A percentile compares a stretch with the other conserved stretches of the same genome.
phyloP scores from a whole-genome alignment of 2,797 vertebrate species.

The Sparidentex hasta region DNA sequence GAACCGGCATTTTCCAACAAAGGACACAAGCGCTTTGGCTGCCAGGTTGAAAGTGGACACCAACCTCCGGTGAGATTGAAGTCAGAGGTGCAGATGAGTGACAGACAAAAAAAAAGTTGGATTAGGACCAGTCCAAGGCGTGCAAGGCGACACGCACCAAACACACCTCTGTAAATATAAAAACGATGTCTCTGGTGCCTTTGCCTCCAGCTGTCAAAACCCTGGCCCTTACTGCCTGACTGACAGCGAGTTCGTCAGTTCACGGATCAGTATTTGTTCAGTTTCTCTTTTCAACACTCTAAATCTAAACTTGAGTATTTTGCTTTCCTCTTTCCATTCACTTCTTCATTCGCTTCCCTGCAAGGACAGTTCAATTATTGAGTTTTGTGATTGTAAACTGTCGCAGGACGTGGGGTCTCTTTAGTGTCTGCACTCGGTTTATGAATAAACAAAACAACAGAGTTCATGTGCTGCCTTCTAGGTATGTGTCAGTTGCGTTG shows the following conservation, averaged over 20 bases:
- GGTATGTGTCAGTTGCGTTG: background rate
- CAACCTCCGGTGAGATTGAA: background rate
- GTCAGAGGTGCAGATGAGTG: background rate
- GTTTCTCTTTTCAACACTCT: slow-evolving; percentile 4
- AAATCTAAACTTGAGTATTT: background rate
- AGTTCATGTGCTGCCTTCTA: background rate
- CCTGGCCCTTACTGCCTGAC: background rate
- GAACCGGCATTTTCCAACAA: background rate
- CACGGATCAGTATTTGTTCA: background rate
- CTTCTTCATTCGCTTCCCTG: too few species aligned
- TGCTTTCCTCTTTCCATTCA: background rate
- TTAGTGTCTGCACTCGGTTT: background rate
- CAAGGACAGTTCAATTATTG: slow-evolving; percentile 18
- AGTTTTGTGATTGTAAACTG: background rate
- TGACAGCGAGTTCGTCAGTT: too few species aligned
- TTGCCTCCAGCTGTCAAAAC: slow-evolving; percentile 11
- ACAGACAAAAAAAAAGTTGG: slow-evolving; percentile 10
- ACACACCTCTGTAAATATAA: slow-evolving; percentile 23
- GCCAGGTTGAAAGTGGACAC: background rate
- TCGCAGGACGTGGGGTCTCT: background rate
- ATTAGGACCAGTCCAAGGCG: slow-evolving; percentile 1
- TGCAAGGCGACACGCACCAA: background rate
- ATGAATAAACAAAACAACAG: slow-evolving; percentile 10
- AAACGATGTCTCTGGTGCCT: background rate
- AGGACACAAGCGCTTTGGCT: background rate